phyloP scores from a whole-genome alignment of 2,113 vertebrate genomes.

The Boulengeromyrus knoepffleri region DNA sequence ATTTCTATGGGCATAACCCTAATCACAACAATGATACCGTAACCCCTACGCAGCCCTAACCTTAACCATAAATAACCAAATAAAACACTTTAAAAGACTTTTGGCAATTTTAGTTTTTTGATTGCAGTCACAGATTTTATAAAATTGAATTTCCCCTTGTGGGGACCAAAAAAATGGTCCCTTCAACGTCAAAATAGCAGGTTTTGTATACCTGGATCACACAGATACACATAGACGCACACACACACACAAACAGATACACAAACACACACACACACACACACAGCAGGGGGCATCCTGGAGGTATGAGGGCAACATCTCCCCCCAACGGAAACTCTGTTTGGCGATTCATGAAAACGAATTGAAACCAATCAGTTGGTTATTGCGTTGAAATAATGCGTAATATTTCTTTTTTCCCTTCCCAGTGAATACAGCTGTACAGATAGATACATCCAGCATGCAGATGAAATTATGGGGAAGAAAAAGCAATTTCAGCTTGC shows the following conservation, averaged over 20 bases:
- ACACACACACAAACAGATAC: background rate
- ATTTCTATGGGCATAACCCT: no score
- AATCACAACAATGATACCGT: no score
- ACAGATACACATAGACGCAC: background rate
- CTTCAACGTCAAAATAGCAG: background rate
- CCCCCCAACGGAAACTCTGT: background rate
- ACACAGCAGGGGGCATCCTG: background rate
- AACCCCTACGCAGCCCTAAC: no score
- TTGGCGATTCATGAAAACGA: background rate
- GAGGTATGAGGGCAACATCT: background rate
- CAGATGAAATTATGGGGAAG: slow-evolving; percentile 7
- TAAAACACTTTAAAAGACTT: no score
- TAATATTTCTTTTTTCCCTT: slow-evolving; percentile 2
- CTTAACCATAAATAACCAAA: no score
- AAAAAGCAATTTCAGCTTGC: slow-evolving; percentile 3
- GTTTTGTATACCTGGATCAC: no score
- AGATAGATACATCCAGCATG: background rate
- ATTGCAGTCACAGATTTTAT: no score
- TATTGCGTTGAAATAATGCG: background rate
- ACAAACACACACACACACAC: background rate
- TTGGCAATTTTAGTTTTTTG: no score
- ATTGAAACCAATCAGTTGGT: background rate
- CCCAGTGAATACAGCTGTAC: background rate
- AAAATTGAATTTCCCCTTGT: no score
- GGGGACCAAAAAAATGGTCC: no score